Percentiles rank a stretch among this genome's conserved stretches.
These are phyloP conservation scores for Hydriomena furcata DNA, from an alignment of 2,888 invertebrate genomes.

Conservation along the genomic window DNA sequence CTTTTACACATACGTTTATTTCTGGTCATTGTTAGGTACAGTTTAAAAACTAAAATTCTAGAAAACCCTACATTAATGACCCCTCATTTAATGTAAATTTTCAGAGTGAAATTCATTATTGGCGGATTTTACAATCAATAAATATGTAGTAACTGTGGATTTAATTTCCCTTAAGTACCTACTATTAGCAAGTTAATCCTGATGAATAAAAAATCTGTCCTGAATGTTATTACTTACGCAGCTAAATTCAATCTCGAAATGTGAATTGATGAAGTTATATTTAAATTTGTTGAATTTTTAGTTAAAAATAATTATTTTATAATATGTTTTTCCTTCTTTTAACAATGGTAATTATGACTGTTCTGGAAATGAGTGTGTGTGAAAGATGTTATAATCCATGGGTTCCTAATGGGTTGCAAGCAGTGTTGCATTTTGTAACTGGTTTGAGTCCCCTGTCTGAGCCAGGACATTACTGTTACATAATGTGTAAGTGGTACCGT, in stretches of 20 bases:
- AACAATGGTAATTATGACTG: not conserved
- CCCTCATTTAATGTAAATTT: not conserved
- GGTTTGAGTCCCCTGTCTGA: not conserved
- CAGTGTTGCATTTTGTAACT: not conserved
- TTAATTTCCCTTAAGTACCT: too few relatives aligned
- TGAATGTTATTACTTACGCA: not conserved
- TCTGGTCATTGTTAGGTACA: not conserved
- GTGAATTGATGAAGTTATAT: slow-evolving; percentile 1
- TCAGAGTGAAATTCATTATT: slow-evolving; percentile 4
- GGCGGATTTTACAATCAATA: too few relatives aligned
- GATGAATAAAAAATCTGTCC: too few relatives aligned
- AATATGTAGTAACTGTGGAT: too few relatives aligned
- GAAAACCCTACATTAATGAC: too few relatives aligned
- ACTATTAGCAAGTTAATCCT: too few relatives aligned
- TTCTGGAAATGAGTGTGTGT: slow-evolving; percentile 3
- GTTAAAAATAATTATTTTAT: not conserved
- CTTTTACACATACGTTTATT: too few relatives aligned
- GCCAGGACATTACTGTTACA: slow-evolving; percentile 13
- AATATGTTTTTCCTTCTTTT: not conserved
- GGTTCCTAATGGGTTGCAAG: too few relatives aligned
- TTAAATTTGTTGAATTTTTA: not conserved
- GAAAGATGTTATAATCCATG: not conserved
- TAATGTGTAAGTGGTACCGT: slow-evolving; percentile 22
- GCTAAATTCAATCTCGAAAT: not conserved
- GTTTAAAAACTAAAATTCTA: too few relatives aligned